A percentile compares a stretch with the other conserved stretches of the same genome.
These are phyloP conservation scores for Halocynthia roretzi DNA, from an alignment of 23 tunicate species.

Conservation along the genomic window DNA sequence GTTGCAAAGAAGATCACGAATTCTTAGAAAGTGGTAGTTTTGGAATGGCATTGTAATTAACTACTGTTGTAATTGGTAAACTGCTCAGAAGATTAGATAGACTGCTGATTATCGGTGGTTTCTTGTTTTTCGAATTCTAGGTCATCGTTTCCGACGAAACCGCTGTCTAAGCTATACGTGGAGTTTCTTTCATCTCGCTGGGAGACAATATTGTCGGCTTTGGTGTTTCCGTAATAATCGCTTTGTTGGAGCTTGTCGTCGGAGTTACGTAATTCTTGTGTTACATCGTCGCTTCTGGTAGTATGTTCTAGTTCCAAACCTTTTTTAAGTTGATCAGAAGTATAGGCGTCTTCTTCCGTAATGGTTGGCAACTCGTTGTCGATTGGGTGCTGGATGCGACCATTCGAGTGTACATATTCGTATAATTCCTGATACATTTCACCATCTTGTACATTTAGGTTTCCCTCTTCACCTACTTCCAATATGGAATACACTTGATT, in stretches of 20 bases:
- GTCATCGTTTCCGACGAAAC: neutral
- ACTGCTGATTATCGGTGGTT: too few species aligned
- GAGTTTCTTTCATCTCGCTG: neutral
- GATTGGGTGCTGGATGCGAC: conserved; percentile 18
- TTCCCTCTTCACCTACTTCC: conserved; percentile 1
- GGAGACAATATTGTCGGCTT: neutral
- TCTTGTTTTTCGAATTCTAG: neutral
- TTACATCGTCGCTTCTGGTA: too few species aligned
- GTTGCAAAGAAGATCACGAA: too few species aligned
- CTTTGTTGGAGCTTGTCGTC: too few species aligned
- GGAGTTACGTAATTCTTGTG: too few species aligned
- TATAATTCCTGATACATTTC: neutral
- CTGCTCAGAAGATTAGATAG: too few species aligned
- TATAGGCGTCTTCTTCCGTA: conserved; percentile 6
- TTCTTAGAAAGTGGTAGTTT: too few species aligned
- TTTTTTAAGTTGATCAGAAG: neutral
- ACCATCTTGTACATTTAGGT: neutral
- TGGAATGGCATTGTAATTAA: too few species aligned
- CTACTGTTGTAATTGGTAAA: too few species aligned
- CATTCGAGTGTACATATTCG: neutral
- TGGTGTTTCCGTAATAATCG: neutral
- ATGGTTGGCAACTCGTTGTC: conserved; percentile 22
- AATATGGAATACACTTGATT: neutral
- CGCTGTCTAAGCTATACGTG: conserved; percentile 1
- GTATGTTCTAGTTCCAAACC: too few species aligned